Base-by-base conservation (phyloP, 2,888 invertebrate species). In the Lasioglossum marginatum region DNA sequence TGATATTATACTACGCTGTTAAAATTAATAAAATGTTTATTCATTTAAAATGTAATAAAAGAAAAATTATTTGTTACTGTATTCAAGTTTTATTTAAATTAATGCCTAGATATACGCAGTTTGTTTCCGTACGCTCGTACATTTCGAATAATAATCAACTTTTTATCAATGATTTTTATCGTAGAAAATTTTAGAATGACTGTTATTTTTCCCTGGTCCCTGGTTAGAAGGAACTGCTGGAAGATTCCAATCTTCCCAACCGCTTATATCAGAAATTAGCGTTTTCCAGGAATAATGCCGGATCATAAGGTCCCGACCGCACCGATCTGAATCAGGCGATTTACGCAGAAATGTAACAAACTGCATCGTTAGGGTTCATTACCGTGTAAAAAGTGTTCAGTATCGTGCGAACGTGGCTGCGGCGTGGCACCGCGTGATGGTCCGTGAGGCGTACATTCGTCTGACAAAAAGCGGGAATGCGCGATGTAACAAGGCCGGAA, bases 361-460 rank as follows among this genome's bases (percentile, higher is more conserved):
- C 45, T 34, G 74, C 57, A 45, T 81, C 48, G 70, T 83, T 71
- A 63, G n/a, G 60, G 83, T 71, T 81, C 60, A 71, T 75, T 76
- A 81, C 31, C 19, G 27, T 31, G 81, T 52, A 75, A 83, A 81
- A 81, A 78, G 71, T 31, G 27, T 45, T n/a, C 60, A n/a, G n/a
- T 34, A 23, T 23, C 71, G 74, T 81, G 74, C 68, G 81, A 82
- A 82, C 68, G 34, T 27, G 45, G 60, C 19, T 27, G 43, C 14
- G 52, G 52, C 52, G 19, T 52, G 60, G 27, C 27, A 60, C 60
- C 31, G 31, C 16, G 63, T 6, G 31, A 31, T 31, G 31, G 63
- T 5, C 31, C 63, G 31, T 31, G 10, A 5, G 4, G 43, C 63
- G 31, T 5, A 23, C 48, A 73, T 77, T 40, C 48, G 14, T 19